Evolutionary conservation across 2,113 vertebrate genomes (phyloP).

Genomic region (Cromileptes altivelis): DNA sequence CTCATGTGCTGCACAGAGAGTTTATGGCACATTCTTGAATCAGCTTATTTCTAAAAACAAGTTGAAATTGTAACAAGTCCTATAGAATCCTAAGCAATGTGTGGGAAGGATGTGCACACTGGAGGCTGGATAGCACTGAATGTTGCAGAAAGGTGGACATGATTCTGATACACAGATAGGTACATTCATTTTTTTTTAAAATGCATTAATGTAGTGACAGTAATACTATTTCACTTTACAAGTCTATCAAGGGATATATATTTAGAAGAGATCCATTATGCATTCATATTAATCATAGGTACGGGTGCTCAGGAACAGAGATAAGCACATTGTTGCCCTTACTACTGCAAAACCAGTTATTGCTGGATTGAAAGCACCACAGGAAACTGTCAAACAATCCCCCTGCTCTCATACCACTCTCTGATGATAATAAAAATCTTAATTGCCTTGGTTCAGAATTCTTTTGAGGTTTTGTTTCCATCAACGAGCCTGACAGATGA

Average conservation of each 20-base stretch:
- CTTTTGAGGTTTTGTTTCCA: conserved; percentile 22
- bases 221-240: neutral
- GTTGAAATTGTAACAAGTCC: neutral
- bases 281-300: neutral
- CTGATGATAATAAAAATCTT: conserved; percentile 8
- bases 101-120: neutral
- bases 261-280: neutral
- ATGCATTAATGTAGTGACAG: neutral
- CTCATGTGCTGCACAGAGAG: too few relatives aligned
- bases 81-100: neutral
- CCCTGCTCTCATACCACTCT: neutral
- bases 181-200: conserved; percentile 5
- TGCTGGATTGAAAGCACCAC: neutral
- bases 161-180: neutral
- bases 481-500: neutral
- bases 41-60: neutral
- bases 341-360: neutral
- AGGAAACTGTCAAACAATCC: neutral
- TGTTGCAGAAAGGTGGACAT: neutral
- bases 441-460: neutral
- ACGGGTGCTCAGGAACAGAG: neutral
- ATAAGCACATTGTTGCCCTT: neutral
- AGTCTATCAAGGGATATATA: neutral
- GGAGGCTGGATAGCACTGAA: neutral
- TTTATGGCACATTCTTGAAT: neutral